Percentiles rank a stretch among this genome's conserved stretches.
These are phyloP conservation scores for Myotis davidii DNA, from an alignment of 2,113 vertebrate genomes.

Conservation along the genomic window DNA sequence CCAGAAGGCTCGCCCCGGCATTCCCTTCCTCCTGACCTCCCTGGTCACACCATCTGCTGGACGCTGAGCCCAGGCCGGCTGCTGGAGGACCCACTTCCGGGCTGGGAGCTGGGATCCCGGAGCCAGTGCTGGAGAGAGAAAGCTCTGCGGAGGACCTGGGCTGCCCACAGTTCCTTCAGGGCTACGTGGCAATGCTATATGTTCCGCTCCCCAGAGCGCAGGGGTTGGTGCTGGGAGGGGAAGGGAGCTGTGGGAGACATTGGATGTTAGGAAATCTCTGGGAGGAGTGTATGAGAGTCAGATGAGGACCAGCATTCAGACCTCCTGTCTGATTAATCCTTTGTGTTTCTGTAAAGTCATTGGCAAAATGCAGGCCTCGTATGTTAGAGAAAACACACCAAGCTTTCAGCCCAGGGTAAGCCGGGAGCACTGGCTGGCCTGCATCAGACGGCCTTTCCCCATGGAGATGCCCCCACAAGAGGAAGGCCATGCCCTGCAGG, in stretches of 20 bases:
- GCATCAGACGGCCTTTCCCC: neutral
- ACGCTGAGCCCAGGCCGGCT: neutral
- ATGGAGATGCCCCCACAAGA: neutral
- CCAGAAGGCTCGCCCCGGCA: neutral
- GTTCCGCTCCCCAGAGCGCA: neutral
- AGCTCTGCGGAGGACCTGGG: neutral
- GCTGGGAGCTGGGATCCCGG: neutral
- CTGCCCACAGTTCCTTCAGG: neutral
- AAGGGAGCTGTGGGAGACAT: neutral
- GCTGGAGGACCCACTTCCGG: neutral
- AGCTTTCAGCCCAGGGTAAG: neutral
- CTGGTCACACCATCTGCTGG: neutral
- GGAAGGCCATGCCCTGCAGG: rapidly evolving
- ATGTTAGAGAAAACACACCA: neutral
- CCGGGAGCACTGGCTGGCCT: neutral
- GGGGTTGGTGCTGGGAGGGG: too few species aligned
- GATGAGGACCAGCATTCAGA: neutral
- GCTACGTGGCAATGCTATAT: neutral
- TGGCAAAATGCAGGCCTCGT: neutral
- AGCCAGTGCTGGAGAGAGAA: neutral
- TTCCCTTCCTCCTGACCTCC: neutral
- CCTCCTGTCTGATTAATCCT: neutral
- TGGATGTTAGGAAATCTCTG: neutral
- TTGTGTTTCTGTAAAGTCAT: neutral
- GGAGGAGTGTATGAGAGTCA: neutral